Evolutionary conservation across 2,888 invertebrate genomes (phyloP).

Genomic region (Leptinotarsa peninsularis): DNA sequence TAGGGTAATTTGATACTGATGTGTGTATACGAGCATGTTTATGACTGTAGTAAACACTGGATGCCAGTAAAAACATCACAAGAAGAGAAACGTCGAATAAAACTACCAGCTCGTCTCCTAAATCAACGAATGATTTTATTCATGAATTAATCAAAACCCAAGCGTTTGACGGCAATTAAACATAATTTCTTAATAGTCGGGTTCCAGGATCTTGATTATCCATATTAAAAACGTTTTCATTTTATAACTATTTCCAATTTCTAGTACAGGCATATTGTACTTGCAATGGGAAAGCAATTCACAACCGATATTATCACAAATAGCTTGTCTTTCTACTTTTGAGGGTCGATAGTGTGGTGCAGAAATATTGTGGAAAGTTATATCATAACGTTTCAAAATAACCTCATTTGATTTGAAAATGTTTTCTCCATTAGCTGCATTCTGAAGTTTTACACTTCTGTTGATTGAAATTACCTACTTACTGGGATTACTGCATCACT

Average conservation of each 20-base stretch:
- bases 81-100: background rate
- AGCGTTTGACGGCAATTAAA: background rate
- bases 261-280: background rate
- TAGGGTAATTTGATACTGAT: background rate
- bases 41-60: background rate
- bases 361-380: no score
- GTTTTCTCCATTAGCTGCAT: no score
- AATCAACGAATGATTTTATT: conserved; percentile 3
- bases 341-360: no score
- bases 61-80: conserved; percentile 3
- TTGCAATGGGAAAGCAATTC: no score
- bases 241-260: background rate
- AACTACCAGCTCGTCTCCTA: background rate
- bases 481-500: no score
- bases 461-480: no score
- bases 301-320: no score
- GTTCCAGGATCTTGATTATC: background rate
- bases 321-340: no score
- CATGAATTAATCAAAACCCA: background rate
- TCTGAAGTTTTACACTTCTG: no score
- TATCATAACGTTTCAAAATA: no score
- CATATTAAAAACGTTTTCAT: background rate
- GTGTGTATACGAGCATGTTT: background rate
- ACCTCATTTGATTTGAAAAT: no score
- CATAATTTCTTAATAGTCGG: conserved; percentile 1